Conservation (phyloP, 1,140 invertebrate genomes). For the Nylanderia fulva region DNA sequence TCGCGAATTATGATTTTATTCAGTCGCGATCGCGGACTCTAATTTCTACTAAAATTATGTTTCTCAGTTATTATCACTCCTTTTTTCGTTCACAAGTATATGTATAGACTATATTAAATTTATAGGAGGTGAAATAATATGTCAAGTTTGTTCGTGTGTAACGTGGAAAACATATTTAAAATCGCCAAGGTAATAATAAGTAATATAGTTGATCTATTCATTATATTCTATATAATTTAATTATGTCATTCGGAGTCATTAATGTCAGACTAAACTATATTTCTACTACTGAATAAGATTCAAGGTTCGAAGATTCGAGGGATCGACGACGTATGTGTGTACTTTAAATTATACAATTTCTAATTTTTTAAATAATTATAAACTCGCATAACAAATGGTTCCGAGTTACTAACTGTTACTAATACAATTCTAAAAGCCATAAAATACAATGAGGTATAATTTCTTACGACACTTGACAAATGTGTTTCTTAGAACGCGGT, state of each 20-base stretch:
- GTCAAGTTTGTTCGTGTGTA: background rate
- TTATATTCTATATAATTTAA: background rate
- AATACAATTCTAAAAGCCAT: background rate
- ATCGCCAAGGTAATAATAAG: background rate
- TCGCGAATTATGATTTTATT: slow-evolving; percentile 47
- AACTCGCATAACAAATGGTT: background rate
- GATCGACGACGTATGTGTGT: background rate
- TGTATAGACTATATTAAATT: background rate
- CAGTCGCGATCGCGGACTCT: background rate
- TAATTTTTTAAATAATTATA: background rate
- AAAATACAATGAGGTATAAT: background rate
- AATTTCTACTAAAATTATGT: background rate
- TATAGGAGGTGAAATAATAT: background rate
- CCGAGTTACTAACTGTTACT: background rate
- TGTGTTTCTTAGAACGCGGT: slow-evolving; percentile 19
- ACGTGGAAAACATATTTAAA: background rate
- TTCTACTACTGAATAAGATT: too few relatives aligned
- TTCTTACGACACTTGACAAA: background rate
- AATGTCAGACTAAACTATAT: background rate
- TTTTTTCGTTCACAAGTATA: background rate
- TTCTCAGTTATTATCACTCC: background rate
- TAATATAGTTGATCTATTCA: background rate
- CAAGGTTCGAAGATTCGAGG: too few relatives aligned
- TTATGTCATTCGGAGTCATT: background rate
- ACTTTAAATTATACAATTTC: background rate